These are phyloP conservation scores for Anseranas semipalmata DNA, from an alignment of 2,113 vertebrate genomes.

Conservation along the genomic window DNA sequence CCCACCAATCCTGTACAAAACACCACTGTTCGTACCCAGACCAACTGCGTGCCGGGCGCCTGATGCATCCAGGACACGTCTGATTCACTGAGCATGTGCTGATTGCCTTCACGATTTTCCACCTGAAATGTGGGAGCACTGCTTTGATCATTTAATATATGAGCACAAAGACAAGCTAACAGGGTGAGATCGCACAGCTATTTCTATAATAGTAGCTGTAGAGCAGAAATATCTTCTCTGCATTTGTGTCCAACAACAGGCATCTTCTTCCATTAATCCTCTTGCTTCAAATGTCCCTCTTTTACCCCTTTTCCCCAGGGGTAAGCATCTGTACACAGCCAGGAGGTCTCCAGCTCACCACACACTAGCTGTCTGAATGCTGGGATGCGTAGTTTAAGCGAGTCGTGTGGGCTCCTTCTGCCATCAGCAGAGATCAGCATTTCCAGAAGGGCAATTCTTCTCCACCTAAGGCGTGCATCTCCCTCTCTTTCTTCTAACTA, in stretches of 20 bases:
- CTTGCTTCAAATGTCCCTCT: background rate
- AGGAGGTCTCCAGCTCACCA: background rate
- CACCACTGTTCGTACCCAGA: background rate
- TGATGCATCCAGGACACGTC: background rate
- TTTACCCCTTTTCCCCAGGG: background rate
- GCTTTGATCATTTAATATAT: background rate
- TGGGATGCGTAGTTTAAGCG: background rate
- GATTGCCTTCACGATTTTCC: background rate
- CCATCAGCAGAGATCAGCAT: background rate
- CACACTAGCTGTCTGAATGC: accelerated
- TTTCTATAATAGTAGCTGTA: background rate
- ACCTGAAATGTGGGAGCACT: background rate
- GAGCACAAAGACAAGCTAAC: background rate
- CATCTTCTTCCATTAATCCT: background rate
- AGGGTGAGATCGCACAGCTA: background rate
- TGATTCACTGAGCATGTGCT: background rate
- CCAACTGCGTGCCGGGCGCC: background rate
- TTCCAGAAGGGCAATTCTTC: background rate
- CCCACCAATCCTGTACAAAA: background rate
- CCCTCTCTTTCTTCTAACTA: background rate
- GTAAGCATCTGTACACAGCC: background rate
- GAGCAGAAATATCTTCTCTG: background rate
- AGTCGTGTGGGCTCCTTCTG: background rate
- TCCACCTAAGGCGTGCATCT: background rate
- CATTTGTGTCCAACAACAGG: background rate